These are phyloP conservation scores for Drosophila dunni DNA, from an alignment of 1,140 invertebrate genomes.

Conservation along the genomic window DNA sequence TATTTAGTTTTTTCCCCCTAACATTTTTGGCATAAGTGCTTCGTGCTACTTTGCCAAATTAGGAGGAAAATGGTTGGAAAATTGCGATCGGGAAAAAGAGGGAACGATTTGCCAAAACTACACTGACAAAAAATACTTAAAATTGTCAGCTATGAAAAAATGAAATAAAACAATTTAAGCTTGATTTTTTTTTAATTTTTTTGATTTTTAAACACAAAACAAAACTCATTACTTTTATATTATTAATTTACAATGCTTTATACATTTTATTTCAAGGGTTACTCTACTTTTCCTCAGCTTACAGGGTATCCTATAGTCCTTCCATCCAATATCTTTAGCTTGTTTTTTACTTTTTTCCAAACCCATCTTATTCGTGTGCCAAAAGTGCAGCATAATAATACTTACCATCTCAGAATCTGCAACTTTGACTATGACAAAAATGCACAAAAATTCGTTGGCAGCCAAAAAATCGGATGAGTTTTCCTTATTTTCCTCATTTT, in stretches of 20 bases:
- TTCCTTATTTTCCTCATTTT: neutral
- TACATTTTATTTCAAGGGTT: no score
- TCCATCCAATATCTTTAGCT: slow-evolving; percentile 1
- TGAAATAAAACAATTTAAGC: no score
- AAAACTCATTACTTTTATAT: no score
- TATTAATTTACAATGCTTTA: no score
- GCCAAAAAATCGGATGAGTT: slow-evolving; percentile 2
- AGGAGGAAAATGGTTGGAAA: slow-evolving; percentile 22
- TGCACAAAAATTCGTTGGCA: slow-evolving; percentile 31
- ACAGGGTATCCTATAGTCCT: slow-evolving; percentile 11
- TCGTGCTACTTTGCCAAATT: slow-evolving; percentile 37
- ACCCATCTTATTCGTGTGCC: slow-evolving; percentile 18
- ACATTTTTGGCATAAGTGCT: slow-evolving; percentile 19
- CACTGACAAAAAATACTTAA: no score
- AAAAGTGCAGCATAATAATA: slow-evolving; percentile 48
- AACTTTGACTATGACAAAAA: slow-evolving; percentile 40
- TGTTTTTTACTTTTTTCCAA: slow-evolving; percentile 2
- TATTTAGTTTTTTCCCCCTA: slow-evolving; percentile 1
- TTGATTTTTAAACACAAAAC: no score
- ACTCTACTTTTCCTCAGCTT: no score
- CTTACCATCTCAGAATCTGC: slow-evolving; percentile 32
- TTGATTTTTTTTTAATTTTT: no score
- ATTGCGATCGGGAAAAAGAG: neutral
- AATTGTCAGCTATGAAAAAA: no score
- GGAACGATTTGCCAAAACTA: slow-evolving; percentile 30